Evolutionary conservation across 2,797 vertebrate genomes (phyloP).

Genomic region (Bryconaethiops microstoma): DNA sequence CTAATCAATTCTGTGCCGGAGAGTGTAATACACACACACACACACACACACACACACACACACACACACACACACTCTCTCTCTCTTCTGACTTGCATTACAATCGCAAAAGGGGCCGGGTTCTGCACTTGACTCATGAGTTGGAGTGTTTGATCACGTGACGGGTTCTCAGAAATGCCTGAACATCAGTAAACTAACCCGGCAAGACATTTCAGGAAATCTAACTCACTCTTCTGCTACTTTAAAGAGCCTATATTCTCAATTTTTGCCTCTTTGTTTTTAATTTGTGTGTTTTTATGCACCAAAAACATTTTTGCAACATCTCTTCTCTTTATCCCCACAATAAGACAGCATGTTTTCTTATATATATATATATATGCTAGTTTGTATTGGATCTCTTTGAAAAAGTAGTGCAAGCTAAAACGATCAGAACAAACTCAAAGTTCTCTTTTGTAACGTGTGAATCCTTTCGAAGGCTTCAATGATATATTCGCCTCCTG

Average conservation of each 20-base stretch:
- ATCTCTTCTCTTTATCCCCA: background rate
- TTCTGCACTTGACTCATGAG: constrained; percentile 36
- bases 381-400: too few species aligned
- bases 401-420: too few species aligned
- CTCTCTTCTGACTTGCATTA: constrained; percentile 48
- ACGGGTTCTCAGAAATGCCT: constrained; percentile 64
- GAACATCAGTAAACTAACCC: constrained; percentile 44
- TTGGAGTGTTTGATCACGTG: constrained; percentile 56
- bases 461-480: background rate
- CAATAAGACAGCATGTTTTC: too few species aligned
- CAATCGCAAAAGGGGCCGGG: constrained; percentile 38
- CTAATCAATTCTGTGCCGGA: constrained; percentile 56
- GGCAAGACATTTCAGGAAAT: background rate
- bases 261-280: background rate
- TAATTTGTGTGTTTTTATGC: too few species aligned
- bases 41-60: background rate
- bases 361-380: too few species aligned
- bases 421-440: background rate
- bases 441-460: too few species aligned
- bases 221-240: background rate
- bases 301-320: background rate
- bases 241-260: background rate
- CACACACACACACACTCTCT: background rate
- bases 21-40: constrained; percentile 2
- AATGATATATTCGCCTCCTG: background rate